Evolutionary conservation across 2,888 invertebrate species (phyloP).

Genomic region (Pyrrhia umbra): DNA sequence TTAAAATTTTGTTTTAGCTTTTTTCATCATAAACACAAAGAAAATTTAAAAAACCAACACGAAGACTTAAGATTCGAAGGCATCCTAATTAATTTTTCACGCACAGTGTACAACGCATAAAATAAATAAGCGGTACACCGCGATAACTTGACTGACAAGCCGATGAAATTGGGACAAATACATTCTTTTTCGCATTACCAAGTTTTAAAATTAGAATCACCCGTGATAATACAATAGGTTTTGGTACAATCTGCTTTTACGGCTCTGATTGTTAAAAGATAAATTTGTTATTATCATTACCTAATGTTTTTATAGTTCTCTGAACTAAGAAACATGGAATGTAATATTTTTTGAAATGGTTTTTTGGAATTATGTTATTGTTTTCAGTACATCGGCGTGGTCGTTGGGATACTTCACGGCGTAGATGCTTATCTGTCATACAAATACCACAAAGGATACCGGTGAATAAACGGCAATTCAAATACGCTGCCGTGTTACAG

Average conservation of each 20-base stretch:
- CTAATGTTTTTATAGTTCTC: neutral
- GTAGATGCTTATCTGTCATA: slow-evolving; percentile 95
- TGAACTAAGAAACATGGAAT: neutral
- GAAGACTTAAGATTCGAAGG: no score
- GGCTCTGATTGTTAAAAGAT: neutral
- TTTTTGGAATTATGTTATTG: slow-evolving; percentile 51
- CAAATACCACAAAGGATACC: slow-evolving; percentile 88
- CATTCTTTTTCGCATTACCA: slow-evolving; percentile 8
- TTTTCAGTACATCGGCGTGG: slow-evolving; percentile 94
- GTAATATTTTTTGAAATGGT: neutral
- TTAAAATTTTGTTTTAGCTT: neutral
- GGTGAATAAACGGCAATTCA: slow-evolving; percentile 70
- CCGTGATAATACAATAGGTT: neutral
- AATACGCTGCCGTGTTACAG: neutral
- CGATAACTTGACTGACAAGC: slow-evolving; percentile 14
- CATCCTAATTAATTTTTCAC: neutral
- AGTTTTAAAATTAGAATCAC: slow-evolving; percentile 1
- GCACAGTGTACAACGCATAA: neutral
- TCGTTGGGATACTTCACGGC: slow-evolving; percentile 94
- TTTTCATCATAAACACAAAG: neutral
- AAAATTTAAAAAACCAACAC: neutral
- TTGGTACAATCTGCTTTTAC: neutral
- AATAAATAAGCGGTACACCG: neutral
- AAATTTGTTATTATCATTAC: neutral
- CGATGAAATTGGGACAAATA: slow-evolving; percentile 21